These are phyloP conservation scores for Eulemur coronatus DNA, from an alignment of 2,797 vertebrate species.

Conservation along the genomic window DNA sequence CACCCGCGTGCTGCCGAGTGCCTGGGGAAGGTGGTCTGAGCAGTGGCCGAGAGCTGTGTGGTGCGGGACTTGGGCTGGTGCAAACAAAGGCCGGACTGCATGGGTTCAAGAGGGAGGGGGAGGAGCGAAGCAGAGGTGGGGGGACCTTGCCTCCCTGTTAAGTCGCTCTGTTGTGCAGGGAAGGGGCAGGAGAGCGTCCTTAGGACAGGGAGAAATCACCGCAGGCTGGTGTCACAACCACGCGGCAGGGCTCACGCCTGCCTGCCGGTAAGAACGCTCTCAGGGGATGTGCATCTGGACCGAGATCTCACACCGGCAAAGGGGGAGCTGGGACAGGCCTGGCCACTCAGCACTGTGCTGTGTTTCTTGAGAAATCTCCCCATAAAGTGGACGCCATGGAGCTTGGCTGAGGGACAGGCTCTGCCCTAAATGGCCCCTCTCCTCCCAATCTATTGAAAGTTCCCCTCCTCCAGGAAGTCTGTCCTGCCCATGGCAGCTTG, in stretches of 20 bases:
- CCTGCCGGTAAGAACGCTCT: background rate
- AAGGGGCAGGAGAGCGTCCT: background rate
- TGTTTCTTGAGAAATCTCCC: background rate
- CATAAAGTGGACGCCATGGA: background rate
- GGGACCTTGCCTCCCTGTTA: background rate
- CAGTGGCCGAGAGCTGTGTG: too few relatives aligned
- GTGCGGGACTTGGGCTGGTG: background rate
- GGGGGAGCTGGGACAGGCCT: background rate
- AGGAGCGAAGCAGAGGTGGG: background rate
- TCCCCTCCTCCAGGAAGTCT: background rate
- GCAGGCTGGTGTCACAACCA: background rate
- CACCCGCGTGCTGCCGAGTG: background rate
- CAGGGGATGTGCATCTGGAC: background rate
- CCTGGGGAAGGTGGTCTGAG: background rate
- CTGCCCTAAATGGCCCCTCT: background rate
- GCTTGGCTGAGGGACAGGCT: background rate
- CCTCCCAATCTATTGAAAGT: background rate
- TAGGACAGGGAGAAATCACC: background rate
- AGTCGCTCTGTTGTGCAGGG: background rate
- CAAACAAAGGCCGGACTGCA: background rate
- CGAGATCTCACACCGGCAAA: background rate
- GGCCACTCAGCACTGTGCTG: too few relatives aligned
- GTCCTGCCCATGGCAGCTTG: accelerated
- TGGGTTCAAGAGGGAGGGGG: background rate
- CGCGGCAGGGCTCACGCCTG: accelerated